Evolutionary conservation across 2,113 vertebrate genomes (phyloP), one percentile per base, ranked within the genome.

Genomic region (Cygnus atratus): DNA sequence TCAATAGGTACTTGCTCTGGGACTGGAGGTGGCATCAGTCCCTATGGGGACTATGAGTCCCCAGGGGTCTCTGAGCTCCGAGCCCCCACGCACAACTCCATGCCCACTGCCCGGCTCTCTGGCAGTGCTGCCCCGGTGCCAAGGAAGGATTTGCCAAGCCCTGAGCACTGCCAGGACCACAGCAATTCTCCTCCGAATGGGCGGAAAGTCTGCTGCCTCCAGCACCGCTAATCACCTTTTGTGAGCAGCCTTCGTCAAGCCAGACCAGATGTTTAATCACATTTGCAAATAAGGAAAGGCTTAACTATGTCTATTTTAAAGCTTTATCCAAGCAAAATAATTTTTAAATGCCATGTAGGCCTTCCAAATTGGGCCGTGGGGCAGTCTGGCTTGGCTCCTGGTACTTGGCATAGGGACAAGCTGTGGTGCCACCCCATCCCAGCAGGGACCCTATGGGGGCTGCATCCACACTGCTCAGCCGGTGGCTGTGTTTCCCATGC

Each of bases 211-310:
- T 58, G 55, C 26, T 77, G 85, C 82, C 82, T 92, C 63, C 86
- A 86, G 79, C 86, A 81, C 72, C 31, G 3, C 50, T 22, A 46
- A 92, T 59, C 44, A 50, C 63, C 75, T 62, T 62, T 26, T 35
- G 55, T 83, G 90, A 83, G 50, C 91, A 74, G 88, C 41, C 78
- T 39, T 43, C 79, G 66, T 84, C 31, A 25, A 93, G 84, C 68
- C 94, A 88, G 50, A 91, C 28, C 90, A 94, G 90, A 61, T 88
- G 90, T 75, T 91, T 12, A 7, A 80, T 75, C 66, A n/a, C 37
- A 18, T 78, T 94, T 68, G 41, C 43, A 35, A 57, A 59, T 39
- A 43, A 80, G 79, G 76, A 93, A 71, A 95, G 41, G 33, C 63
- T 73, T 83, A 16, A 59, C 58, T 18, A 4, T 5, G 31, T 48